Evolutionary conservation across 2,888 invertebrate genomes (phyloP), one percentile per base, ranked within the genome.

Genomic region (Drosophila macrospina): DNA sequence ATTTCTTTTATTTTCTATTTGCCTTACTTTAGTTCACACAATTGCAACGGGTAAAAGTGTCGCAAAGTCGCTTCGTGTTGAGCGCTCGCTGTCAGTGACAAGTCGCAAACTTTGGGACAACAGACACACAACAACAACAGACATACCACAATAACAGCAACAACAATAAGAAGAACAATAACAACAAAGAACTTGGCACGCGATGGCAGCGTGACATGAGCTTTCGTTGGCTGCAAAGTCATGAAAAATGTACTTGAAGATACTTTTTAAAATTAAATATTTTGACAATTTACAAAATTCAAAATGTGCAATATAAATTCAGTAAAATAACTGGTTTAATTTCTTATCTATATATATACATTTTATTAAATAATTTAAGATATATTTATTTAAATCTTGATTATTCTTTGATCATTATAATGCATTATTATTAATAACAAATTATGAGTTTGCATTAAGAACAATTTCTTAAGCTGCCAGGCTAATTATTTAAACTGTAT

Each of bases 31-130:
- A 28, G 16, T 45, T 37, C 32, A 34, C 41, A 42, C 56, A 59
- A 45, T 56, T 70, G 65, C 63, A 64, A 42, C 15, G 66, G 51
- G 32, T 36, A n/a, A 59, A 62, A 59, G 50, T 61, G 78, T 64
- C 64, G 57, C 28, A 69, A 74, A 74, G 64, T 74, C 70, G 55
- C 52, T 48, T 50, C 37, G 60, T 44, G 78, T 39, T 57, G 78
- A 64, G 69, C 44, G 47, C 34, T 54, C 56, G 50, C 69, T 75
- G 74, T 74, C 78, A 68, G 41, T 63, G 44, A 63, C 74, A 74
- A 68, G 74, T 41, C 50, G 41, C 56, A 74, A 78, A 69, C 69
- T 74, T 74, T 7, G 47, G 37, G 34, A 32, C 28, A 39, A 16
- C 51, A 42, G 50, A 56, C 60, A 73, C 37, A 32, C 48, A 47